Base-by-base conservation (phyloP, 2,888 invertebrate genomes). In the Hyposoter didymator region DNA sequence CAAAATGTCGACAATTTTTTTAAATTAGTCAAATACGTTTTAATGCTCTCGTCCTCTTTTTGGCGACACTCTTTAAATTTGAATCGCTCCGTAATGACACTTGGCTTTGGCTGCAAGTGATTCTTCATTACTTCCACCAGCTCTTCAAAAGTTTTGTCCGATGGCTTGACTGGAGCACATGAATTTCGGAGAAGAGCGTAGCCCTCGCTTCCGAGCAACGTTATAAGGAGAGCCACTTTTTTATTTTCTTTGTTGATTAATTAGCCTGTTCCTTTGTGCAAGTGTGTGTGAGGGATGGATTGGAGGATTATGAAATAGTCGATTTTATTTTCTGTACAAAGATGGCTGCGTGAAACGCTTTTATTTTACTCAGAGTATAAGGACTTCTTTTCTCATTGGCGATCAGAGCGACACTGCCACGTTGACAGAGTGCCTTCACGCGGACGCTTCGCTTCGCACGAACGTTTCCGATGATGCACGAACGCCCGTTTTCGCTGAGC, bases 1-100 rank as follows among this genome's bases (percentile, higher is more conserved):
- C 86, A 87, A 32, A 79, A 59, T 17, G 52, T 84, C 2, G 86
- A 84, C 7, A 85, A 59, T 22, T 28, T 74, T 28, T 88, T 87
- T 14, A 86, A 22, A 10, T 76, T 84, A 0, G 85, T 84, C 12
- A 88, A 67, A 64, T 76, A 88, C 35, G 66, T 17, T 22, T 84
- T 84, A 0, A 83, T 49, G 14, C 70, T 59, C 49, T 88, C 84
- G 5, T 22, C 78, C 6, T 79, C 67, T 14, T 28, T 39, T 39
- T 89, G 86, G 6, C 28, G 69, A 49, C 32, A 39, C 14, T 52
- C 52, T 49, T 43, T 19, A 22, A 47, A 69, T 47, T 45, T 52
- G 8, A 32, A 72, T 3, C 52, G 47, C 17, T 72, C 72, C 6
- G 72, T 72, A 1, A 72, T 52, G 10, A 72, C 45, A 28, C 47